phyloP scores from a whole-genome alignment of 1,140 invertebrate genomes.

The Aleiodes sp. region DNA sequence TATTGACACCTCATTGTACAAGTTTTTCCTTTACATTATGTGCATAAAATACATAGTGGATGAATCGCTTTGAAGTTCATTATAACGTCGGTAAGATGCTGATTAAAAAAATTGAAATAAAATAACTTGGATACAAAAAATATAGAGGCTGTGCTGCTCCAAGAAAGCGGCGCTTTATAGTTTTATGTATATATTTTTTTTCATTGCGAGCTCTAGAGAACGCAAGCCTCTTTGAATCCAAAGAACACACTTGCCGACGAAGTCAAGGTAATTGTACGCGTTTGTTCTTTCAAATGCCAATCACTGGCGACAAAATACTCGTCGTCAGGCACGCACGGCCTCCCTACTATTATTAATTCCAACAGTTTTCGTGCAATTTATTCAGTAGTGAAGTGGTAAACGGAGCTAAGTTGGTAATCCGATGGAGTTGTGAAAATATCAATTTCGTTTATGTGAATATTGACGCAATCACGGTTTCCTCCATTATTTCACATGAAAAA shows the following conservation, averaged over 20 bases:
- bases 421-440: too few species aligned
- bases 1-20: conserved; percentile 12
- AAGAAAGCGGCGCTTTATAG: neutral
- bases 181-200: conserved; percentile 7
- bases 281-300: conserved; percentile 66
- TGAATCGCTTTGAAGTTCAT: neutral
- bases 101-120: neutral
- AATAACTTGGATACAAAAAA: neutral
- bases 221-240: conserved; percentile 1
- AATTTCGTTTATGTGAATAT: too few species aligned
- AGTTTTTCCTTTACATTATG: neutral
- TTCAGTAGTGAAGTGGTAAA: too few species aligned
- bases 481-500: too few species aligned
- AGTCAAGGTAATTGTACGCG: conserved; percentile 64
- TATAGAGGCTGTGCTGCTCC: conserved; percentile 6
- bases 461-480: too few species aligned
- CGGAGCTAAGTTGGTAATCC: too few species aligned
- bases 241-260: conserved; percentile 42
- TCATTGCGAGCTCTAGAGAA: conserved; percentile 17
- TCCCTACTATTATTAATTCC: conserved; percentile 1
- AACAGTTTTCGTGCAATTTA: neutral
- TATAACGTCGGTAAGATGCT: neutral
- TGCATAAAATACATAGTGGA: neutral
- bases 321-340: conserved; percentile 46
- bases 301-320: conserved; percentile 66